Evolutionary conservation across 2,888 invertebrate species (phyloP).

Genomic region (Scaptomyza parva): DNA sequence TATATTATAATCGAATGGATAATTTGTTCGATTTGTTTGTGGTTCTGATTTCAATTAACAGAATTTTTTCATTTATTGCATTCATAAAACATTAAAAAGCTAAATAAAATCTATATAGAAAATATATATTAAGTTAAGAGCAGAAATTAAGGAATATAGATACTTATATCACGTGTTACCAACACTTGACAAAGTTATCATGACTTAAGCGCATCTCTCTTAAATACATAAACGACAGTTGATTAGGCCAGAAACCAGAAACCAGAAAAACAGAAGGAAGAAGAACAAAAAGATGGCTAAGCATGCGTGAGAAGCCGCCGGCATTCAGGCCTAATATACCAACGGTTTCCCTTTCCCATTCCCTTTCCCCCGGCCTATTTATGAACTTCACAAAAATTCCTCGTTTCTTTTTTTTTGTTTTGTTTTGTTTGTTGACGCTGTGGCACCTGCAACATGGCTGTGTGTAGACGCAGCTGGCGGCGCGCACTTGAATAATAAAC

Average conservation of each 20-base stretch:
- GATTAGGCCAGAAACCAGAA: constrained; percentile 59
- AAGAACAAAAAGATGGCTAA: constrained; percentile 37
- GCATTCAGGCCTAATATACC: constrained; percentile 15
- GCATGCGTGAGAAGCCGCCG: constrained; percentile 57
- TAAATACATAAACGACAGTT: constrained; percentile 77
- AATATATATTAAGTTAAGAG: too few relatives aligned
- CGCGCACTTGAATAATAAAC: constrained; percentile 71
- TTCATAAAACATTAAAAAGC: too few relatives aligned
- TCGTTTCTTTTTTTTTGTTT: constrained; percentile 11
- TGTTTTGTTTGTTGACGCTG: constrained; percentile 18
- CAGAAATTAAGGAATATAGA: too few relatives aligned
- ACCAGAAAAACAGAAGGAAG: not conserved
- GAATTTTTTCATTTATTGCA: too few relatives aligned
- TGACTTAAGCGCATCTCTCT: constrained; percentile 37
- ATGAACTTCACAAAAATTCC: constrained; percentile 71
- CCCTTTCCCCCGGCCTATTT: constrained; percentile 34
- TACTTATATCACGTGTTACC: constrained; percentile 20
- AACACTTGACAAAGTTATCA: constrained; percentile 7
- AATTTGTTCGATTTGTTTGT: not conserved
- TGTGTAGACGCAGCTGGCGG: constrained; percentile 54
- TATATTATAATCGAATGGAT: not conserved
- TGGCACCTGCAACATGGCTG: constrained; percentile 62
- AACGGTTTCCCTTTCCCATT: not conserved
- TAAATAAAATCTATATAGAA: too few relatives aligned
- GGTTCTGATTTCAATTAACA: too few relatives aligned